Evolutionary conservation across 2,797 vertebrate species (phyloP), one percentile per base, ranked within the genome.

Genomic region (Eidolon dupreanum): DNA sequence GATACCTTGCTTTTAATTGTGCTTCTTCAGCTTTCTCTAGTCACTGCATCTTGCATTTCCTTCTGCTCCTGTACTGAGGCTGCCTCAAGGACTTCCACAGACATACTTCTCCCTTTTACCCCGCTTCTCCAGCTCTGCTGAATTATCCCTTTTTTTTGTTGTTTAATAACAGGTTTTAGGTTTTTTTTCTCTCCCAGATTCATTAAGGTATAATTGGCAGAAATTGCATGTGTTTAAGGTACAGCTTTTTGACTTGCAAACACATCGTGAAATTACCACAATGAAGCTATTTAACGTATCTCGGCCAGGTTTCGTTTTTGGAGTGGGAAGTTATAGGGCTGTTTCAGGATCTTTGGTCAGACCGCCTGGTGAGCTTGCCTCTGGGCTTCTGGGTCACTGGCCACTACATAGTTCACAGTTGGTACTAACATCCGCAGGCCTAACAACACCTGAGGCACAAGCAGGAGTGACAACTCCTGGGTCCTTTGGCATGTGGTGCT

Each of bases 1-100:
- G 99, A 92, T 99, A 99, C 97, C 99, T 99, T 97, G 99, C 98
- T 99, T 99, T 99, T 97, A 99, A 98, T 95, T 99, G 99, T 83
- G 99, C 99, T 98, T 99, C 99, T 98, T 99, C 99, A 93, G 98
- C 98, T 98, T 99, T 99, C 98, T 99, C 99, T 24, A 15, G 59
- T 61, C 59, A 31, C 13, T 28, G 31, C 31, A 26, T 28, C 28
- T 61, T 31, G 26, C 13, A 31, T 61, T 31, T 31, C 28, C 59
- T 31, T 61, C 28, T 26, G 28, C 59, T 28, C 22, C 22, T 61
- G 11, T 13, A 13, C 59, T 31, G 28, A 61, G 59, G 59, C 28
- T 61, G 57, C 10, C 12, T 31, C 5, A 0, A 28, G 28, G 59
- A 3, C 59, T 61, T 61, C 24, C 26, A 13, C 5, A 24, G 57